Evolutionary conservation across 2,113 vertebrate genomes (phyloP).

Genomic region (Anguilla japonica): DNA sequence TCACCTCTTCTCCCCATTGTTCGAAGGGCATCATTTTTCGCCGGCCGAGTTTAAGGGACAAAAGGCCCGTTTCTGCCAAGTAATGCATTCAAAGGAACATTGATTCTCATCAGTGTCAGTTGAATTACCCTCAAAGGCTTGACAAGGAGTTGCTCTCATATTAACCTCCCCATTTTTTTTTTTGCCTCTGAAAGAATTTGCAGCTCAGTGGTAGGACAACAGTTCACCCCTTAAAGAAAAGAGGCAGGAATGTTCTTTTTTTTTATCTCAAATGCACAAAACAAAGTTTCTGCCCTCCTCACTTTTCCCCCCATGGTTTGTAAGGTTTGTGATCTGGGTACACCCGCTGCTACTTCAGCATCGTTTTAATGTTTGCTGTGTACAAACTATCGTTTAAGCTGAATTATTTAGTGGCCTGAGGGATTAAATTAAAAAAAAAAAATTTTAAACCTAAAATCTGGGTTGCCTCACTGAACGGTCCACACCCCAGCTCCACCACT

Average conservation of each 20-base stretch:
- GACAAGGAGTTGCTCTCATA: conserved; percentile 87
- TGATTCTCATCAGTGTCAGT: conserved; percentile 96
- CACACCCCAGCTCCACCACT: conserved; percentile 26
- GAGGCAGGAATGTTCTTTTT: conserved; percentile 27
- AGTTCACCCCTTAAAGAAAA: conserved; percentile 28
- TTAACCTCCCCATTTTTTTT: conserved; percentile 76
- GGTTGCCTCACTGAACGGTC: not conserved
- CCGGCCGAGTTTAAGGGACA: conserved; percentile 89
- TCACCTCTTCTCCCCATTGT: conserved; percentile 92
- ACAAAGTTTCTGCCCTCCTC: conserved; percentile 15
- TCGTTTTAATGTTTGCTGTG: not conserved
- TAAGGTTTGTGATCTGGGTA: not conserved
- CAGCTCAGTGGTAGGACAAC: conserved; percentile 25
- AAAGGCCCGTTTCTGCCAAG: conserved; percentile 95
- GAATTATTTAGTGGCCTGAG: not conserved
- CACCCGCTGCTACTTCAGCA: not conserved
- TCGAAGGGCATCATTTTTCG: conserved; percentile 89
- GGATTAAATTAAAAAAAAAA: not conserved
- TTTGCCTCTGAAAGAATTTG: conserved; percentile 58
- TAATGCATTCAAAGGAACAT: conserved; percentile 93
- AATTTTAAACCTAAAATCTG: not conserved
- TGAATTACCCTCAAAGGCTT: conserved; percentile 91
- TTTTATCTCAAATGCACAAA: conserved; percentile 18
- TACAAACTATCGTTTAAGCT: not conserved
- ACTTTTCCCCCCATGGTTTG: not conserved